phyloP scores from a whole-genome alignment of 2,113 vertebrate genomes.

The Python bivittatus region DNA sequence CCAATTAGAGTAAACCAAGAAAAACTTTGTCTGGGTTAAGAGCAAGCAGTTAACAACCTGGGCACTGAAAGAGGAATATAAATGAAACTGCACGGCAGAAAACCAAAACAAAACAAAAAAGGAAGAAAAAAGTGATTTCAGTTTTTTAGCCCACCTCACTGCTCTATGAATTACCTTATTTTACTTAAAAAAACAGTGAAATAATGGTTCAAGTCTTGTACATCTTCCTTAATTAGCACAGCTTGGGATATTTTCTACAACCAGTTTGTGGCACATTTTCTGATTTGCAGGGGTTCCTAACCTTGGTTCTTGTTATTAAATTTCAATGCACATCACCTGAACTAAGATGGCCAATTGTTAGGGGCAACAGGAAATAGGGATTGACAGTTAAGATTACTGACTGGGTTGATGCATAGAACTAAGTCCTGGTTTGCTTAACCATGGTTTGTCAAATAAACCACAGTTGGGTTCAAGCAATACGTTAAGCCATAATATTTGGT shows the following conservation, averaged over 20 bases:
- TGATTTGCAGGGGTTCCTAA: neutral
- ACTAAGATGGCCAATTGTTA: neutral
- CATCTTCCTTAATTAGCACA: neutral
- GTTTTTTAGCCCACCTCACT: neutral
- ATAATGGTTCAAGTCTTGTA: neutral
- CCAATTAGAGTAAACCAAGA: constrained; percentile 17
- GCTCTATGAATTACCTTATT: neutral
- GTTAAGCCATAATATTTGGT: neutral
- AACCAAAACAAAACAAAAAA: neutral
- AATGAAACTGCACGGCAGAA: neutral
- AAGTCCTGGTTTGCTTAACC: neutral
- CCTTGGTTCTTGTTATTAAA: neutral
- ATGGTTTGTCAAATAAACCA: neutral
- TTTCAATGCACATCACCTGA: no score
- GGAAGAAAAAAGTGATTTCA: neutral
- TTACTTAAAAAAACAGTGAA: neutral
- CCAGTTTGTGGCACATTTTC: neutral
- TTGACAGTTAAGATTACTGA: neutral
- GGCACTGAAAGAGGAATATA: neutral
- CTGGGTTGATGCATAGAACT: neutral
- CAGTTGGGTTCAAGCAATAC: neutral
- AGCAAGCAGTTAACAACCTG: neutral
- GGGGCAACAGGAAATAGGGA: neutral
- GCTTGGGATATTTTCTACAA: neutral
- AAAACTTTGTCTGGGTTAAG: neutral